Conservation (phyloP, 2,797 vertebrate species). For the Eurystomus glaucurus region DNA sequence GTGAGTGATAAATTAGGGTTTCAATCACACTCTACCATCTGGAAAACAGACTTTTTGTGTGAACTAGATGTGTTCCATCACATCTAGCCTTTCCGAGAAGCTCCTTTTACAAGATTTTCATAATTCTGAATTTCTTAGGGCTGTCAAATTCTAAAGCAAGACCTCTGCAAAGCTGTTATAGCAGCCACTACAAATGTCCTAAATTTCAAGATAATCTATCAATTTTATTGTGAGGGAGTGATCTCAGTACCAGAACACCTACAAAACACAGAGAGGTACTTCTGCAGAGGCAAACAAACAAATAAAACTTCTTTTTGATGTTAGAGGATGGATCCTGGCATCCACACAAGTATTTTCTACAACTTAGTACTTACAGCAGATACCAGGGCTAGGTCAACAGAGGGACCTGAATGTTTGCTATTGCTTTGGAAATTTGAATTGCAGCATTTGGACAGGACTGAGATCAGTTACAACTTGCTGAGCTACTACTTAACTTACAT, state of each 20-base stretch:
- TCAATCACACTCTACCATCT: background rate
- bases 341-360: background rate
- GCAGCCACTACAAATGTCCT: background rate
- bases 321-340: background rate
- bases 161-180: background rate
- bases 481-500: background rate
- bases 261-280: background rate
- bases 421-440: background rate
- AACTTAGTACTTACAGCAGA: background rate
- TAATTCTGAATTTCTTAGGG: background rate
- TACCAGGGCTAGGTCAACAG: background rate
- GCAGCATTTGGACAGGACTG: background rate
- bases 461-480: background rate
- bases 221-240: background rate
- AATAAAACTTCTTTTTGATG: background rate
- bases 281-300: background rate
- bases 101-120: background rate
- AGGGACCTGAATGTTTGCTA: background rate
- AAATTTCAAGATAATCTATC: background rate
- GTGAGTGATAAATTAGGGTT: slow-evolving; percentile 19
- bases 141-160: background rate
- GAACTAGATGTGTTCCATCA: background rate
- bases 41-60: background rate
- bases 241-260: background rate
- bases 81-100: background rate